Evolutionary conservation across 2,797 vertebrate species (phyloP), one percentile per base, ranked within the genome.

Genomic region (Chromis chromis): DNA sequence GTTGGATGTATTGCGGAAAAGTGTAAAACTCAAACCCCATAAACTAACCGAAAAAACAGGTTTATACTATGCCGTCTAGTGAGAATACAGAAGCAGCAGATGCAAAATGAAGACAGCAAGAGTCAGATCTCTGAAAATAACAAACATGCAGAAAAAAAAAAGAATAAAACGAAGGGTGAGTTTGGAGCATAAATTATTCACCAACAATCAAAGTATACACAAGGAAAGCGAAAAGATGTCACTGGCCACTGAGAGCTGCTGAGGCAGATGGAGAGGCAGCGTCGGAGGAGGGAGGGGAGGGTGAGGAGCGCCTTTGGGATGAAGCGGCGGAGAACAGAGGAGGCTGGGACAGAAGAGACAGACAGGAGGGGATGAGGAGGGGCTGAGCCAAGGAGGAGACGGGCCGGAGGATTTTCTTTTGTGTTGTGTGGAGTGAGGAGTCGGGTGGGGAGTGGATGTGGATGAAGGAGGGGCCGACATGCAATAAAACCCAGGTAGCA

Each of bases 141-240:
- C 46, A 31, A 22, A 52, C 62, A 63, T 8, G 6, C 31, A 31
- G 31, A 6, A 6, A 31, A 31, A 31, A 28, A 31, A 31, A 31
- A 31, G 31, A 31, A 74, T n/a, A 69, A 68, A 87, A 83, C 7
- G 28, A 62, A 69, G 69, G 63, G 21, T 22, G 76, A 73, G 70
- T 68, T 70, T 31, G 49, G 40, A 65, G 16, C 66, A 89, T 93
- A 66, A 91, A 93, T 94, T 86, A 91, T 93, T 92, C 54, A 93
- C 65, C 63, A 56, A 80, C 63, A 85, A 89, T 87, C 83, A 84
- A 88, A 89, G 70, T 66, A 67, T 19, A 74, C 56, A 70, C 58
- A 74, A 62, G 54, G 44, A 82, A 76, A 88, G 83, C 46, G 76
- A 64, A 85, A 86, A 66, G 74, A 86, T 86, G 85, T 88, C 82